Evolutionary conservation across 1,140 invertebrate species (phyloP).

Genomic region (Drepana arcuata): DNA sequence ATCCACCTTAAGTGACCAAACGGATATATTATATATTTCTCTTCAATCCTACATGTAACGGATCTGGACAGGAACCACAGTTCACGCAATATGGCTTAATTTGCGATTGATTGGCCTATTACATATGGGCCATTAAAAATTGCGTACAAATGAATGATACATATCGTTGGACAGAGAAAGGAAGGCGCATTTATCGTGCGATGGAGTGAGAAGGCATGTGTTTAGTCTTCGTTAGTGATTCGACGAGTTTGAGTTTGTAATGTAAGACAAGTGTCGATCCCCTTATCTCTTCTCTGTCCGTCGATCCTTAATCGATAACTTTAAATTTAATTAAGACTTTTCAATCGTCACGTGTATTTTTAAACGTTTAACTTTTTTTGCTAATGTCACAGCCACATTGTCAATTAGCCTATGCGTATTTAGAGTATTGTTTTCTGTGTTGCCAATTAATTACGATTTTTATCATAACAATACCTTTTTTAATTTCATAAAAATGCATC

Average conservation of each 20-base stretch:
- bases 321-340: too few relatives aligned
- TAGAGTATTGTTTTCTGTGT: constrained; percentile 69
- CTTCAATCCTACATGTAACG: too few relatives aligned
- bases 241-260: constrained; percentile 6
- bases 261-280: constrained; percentile 21
- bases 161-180: constrained; percentile 37
- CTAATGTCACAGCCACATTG: constrained; percentile 70
- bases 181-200: too few relatives aligned
- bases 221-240: constrained; percentile 1
- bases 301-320: constrained; percentile 47
- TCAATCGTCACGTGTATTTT: constrained; percentile 59
- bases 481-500: constrained; percentile 65
- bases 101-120: constrained; percentile 67
- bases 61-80: too few relatives aligned
- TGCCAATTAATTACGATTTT: constrained; percentile 61
- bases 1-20: too few relatives aligned
- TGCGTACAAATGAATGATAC: constrained; percentile 41
- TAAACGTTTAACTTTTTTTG: constrained; percentile 63
- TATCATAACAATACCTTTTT: constrained; percentile 31
- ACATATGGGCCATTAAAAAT: constrained; percentile 57
- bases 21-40: too few relatives aligned
- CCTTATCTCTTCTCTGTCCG: constrained; percentile 36
- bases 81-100: constrained; percentile 46
- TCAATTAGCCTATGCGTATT: constrained; percentile 70
- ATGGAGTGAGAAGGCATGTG: neutral